Base-by-base conservation (phyloP, 1,140 invertebrate genomes). In the Gerris buenoi region DNA sequence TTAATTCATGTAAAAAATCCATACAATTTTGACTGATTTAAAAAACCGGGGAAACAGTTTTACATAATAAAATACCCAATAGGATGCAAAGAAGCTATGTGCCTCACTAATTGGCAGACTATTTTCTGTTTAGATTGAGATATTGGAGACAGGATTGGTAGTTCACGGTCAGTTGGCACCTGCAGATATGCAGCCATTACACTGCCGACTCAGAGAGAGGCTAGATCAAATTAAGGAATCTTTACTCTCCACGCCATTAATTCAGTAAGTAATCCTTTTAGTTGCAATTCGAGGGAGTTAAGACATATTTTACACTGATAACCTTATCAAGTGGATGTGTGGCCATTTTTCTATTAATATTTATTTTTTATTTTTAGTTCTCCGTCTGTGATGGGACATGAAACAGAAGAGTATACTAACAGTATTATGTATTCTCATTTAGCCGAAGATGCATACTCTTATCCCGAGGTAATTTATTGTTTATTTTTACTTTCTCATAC, bases 141-240 rank as follows among this genome's bases (percentile, higher is more conserved):
- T 95, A 0, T 77, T 96, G 1, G 91, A 95, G 71, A 84, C 84
- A 33, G 91, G 88, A 0, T 75, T 96, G 0, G 78, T 84, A 15
- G 75, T 95, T 14, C 92, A 97, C 75, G 91, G 88, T 0, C 83
- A 88, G 70, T 79, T 95, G 46, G 91, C 90, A 1, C 89, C 92
- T 0, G 73, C 84, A 0, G 89, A 87, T 15, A 87, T 96, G 0
- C 88, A 90, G 68, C 93, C 93, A 1, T 74, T 97, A 27, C 93
- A 97, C 72, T 87, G 89, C 71, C 83, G 89, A 65, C 78, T 97
- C 3, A 81, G 91, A n/a, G 92, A 95, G 74, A 81, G 89, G 60
- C 93, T 95, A 72, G 84, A 81, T 0, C 87, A 91, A 70, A 79
- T 95, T 56, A 85, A 87, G 70, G 84, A 88, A 72, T 69, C 68